phyloP scores from a whole-genome alignment of 2,888 invertebrate genomes.

The Endomychus coccineus region DNA sequence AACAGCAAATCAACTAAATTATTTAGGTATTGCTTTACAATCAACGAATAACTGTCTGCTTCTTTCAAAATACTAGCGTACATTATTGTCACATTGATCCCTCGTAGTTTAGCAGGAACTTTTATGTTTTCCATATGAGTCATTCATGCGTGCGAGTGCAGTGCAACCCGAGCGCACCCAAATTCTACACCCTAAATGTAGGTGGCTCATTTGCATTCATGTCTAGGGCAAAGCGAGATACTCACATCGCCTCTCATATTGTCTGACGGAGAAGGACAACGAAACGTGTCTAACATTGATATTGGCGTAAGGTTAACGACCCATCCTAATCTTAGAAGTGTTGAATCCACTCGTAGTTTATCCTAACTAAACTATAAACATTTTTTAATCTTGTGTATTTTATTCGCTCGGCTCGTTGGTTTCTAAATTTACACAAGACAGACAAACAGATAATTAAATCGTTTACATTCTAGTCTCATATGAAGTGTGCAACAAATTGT shows the following conservation, averaged over 20 bases:
- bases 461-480: too few relatives aligned
- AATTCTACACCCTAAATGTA: conserved; percentile 29
- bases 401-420: conserved; percentile 9
- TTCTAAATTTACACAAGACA: too few relatives aligned
- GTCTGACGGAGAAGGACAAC: conserved; percentile 3
- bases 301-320: conserved; percentile 34
- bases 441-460: too few relatives aligned
- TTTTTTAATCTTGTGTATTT: conserved; percentile 13
- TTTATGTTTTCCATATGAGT: conserved; percentile 27
- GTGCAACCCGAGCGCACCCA: conserved; percentile 23
- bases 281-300: conserved; percentile 23
- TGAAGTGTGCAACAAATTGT: too few relatives aligned
- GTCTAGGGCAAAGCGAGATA: not conserved
- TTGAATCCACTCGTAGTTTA: conserved; percentile 23
- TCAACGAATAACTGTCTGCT: too few relatives aligned
- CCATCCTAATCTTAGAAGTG: conserved; percentile 35
- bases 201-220: conserved; percentile 29
- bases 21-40: too few relatives aligned
- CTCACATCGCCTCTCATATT: not conserved
- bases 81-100: too few relatives aligned
- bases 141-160: conserved; percentile 15
- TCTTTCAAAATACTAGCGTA: too few relatives aligned
- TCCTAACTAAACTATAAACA: conserved; percentile 10
- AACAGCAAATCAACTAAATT: too few relatives aligned
- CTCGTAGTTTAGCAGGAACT: conserved; percentile 19